Percentiles rank a stretch among this genome's conserved stretches.
Conservation (phyloP, 2,888 invertebrate species). For the Eurytoma adleriae region DNA sequence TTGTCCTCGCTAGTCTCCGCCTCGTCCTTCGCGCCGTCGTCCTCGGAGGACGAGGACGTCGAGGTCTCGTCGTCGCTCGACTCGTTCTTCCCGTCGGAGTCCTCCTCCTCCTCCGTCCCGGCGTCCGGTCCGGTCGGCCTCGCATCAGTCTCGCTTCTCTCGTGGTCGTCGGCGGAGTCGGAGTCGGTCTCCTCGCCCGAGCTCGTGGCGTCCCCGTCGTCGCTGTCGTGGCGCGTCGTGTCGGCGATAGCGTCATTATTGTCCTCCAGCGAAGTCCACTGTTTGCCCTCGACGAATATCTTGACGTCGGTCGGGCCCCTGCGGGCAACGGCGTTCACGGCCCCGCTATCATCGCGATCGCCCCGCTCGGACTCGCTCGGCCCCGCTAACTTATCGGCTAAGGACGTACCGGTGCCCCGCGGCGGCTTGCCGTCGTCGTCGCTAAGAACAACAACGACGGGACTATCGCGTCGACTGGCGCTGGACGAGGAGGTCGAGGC, state of each 20-base stretch:
- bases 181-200: neutral
- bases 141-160: constrained; percentile 56
- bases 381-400: constrained; percentile 55
- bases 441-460: constrained; percentile 53
- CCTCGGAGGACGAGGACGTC: constrained; percentile 10
- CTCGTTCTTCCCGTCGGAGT: constrained; percentile 25
- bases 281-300: constrained; percentile 56
- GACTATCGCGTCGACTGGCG: constrained; percentile 53
- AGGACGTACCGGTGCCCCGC: constrained; percentile 22
- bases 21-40: constrained; percentile 33
- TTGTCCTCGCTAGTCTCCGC: constrained; percentile 1
- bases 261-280: constrained; percentile 39
- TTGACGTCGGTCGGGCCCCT: constrained; percentile 45
- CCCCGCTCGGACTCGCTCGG: constrained; percentile 9
- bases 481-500: constrained; percentile 52
- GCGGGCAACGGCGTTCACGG: constrained; percentile 25
- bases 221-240: neutral
- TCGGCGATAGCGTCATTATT: constrained; percentile 20
- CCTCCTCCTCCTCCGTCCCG: constrained; percentile 25
- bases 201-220: neutral
- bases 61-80: constrained; percentile 33
- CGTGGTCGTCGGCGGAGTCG: constrained; percentile 43
- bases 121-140: constrained; percentile 39
- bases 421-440: constrained; percentile 44
- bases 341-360: constrained; percentile 19